A percentile compares a stretch with the other conserved stretches of the same genome.
Conservation (phyloP, 2,888 invertebrate species). For the Ceratothoa steindachneri region DNA sequence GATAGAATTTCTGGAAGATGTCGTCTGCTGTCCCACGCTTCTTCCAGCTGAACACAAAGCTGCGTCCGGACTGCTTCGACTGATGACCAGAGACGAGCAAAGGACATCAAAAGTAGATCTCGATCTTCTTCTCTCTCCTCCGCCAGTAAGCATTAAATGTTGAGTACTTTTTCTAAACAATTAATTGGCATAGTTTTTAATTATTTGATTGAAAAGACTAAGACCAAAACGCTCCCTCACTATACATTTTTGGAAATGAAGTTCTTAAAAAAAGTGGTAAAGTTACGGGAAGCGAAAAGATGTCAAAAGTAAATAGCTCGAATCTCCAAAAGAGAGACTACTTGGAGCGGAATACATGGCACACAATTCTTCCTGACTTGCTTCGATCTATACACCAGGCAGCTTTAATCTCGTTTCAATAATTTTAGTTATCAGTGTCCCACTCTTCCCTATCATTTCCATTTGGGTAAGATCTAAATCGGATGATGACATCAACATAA, state of each 20-base stretch:
- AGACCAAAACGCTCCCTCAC: neutral
- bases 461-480: too few species aligned
- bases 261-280: neutral
- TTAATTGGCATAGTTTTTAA: too few species aligned
- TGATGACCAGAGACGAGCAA: conserved; percentile 71
- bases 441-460: too few species aligned
- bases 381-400: too few species aligned
- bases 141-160: conserved; percentile 63
- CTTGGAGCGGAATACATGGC: too few species aligned
- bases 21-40: conserved; percentile 74
- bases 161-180: neutral
- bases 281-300: too few species aligned
- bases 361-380: too few species aligned
- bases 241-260: neutral
- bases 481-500: too few species aligned
- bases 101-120: conserved; percentile 66
- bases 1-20: conserved; percentile 81
- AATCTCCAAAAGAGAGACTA: too few species aligned
- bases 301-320: too few species aligned
- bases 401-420: too few species aligned
- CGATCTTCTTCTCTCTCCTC: conserved; percentile 63
- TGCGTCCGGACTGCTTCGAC: conserved; percentile 72
- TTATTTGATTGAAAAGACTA: neutral
- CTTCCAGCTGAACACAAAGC: conserved; percentile 84
- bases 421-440: too few species aligned